Evolutionary conservation across 1,140 invertebrate species (phyloP).

Genomic region (Bombus turneri): DNA sequence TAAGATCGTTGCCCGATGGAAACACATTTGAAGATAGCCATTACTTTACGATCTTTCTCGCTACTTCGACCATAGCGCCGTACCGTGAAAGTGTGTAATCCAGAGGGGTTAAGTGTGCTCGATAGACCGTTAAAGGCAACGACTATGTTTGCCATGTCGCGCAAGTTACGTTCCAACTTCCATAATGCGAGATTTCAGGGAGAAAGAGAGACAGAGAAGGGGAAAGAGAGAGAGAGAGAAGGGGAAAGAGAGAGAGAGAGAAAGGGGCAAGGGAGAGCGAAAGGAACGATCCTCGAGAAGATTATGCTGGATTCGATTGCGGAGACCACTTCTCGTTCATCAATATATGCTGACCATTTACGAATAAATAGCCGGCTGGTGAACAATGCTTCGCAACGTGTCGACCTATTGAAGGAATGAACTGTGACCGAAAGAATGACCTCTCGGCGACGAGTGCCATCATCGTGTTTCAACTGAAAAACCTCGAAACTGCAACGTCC

Average conservation of each 20-base stretch:
- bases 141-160: conserved; percentile 50
- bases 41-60: conserved; percentile 6
- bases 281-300: conserved; percentile 14
- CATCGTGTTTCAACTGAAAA: not conserved
- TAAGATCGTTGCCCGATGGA: not conserved
- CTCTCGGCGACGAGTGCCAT: not conserved
- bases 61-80: not conserved
- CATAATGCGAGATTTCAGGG: conserved; percentile 31
- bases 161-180: conserved; percentile 30
- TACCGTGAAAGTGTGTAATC: conserved; percentile 42
- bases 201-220: not conserved
- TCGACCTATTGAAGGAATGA: conserved; percentile 47
- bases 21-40: conserved; percentile 8
- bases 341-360: conserved; percentile 28
- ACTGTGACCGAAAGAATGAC: conserved; percentile 52
- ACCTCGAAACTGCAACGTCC: not conserved
- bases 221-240: no score
- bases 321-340: not conserved
- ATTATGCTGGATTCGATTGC: conserved; percentile 13
- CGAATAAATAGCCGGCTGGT: conserved; percentile 47
- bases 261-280: not conserved
- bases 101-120: conserved; percentile 49
- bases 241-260: not conserved
- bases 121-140: conserved; percentile 58
- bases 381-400: conserved; percentile 29